Evolutionary conservation across 1,140 invertebrate species (phyloP), one percentile per base, ranked within the genome.

Genomic region (Drosophila miranda): DNA sequence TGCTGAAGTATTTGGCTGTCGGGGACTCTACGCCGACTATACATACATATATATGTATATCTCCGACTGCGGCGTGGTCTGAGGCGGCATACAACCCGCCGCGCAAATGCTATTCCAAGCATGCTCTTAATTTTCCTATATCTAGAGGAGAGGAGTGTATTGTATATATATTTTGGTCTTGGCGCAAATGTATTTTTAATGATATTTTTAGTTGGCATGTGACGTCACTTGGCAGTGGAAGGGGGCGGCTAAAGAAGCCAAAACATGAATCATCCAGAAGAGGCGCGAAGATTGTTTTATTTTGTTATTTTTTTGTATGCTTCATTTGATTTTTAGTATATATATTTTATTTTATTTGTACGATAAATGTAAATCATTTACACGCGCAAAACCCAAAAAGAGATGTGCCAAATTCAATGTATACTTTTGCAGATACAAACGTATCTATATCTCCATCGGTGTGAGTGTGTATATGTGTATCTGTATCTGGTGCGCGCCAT

Each of bases 171-270:
- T 75, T 75, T 80, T 60, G 41, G 62, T 56, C 57, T 76, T 70
- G 57, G 70, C 54, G 70, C 55, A 75, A 78, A 87, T 81, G 73
- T 86, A 54, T 70, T 81, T 75, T 75, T 78, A 75, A 83, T 72
- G 60, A 72, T 82, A 87, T 87, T 87, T 87, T 87, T 87, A 87
- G 82, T 75, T 73, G 51, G 50, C 51, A 68, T 68, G 82, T 87
- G 82, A 87, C 82, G 82, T 87, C 82, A 87, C 70, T 82, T 78
- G 44, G 56, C 23, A 26, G 38, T 43, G 21, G 50, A 44, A 54
- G 28, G 52, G 41, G 28, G 52, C 8, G 41, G 79, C 26, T 66
- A 70, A 69, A 42, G 23, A 4, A 26, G 23, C 23, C 23, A 26
- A 28, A 38, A 13, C 61, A 60, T 86, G 82, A 86, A 66, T 86